These are phyloP conservation scores for Halcyon chelicuti DNA, from an alignment of 2,797 vertebrate species.

Conservation along the genomic window DNA sequence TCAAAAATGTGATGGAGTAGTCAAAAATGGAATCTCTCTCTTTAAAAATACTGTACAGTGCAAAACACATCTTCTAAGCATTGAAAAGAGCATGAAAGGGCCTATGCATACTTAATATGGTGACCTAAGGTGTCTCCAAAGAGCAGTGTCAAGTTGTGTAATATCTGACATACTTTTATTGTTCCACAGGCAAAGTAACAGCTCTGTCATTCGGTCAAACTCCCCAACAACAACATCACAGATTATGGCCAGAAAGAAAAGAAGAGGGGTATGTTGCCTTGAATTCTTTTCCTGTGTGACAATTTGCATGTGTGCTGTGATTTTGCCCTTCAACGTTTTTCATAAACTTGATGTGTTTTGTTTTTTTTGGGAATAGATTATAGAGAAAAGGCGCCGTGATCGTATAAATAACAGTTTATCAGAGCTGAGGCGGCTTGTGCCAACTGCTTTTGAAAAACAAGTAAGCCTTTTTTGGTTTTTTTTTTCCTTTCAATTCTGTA, in stretches of 20 bases:
- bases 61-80: not conserved
- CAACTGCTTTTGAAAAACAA: constrained; percentile 95
- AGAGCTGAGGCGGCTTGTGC: constrained; percentile 92
- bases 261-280: constrained; percentile 88
- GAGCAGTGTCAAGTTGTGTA: not conserved
- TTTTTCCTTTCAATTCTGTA: constrained; percentile 35
- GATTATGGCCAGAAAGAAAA: constrained; percentile 93
- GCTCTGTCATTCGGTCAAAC: constrained; percentile 85
- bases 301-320: constrained; percentile 3
- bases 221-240: constrained; percentile 91
- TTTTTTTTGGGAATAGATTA: constrained; percentile 84
- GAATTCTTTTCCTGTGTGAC: not conserved
- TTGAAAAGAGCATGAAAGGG: not conserved
- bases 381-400: constrained; percentile 95
- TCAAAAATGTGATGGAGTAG: not conserved
- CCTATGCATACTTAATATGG: not conserved
- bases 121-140: not conserved
- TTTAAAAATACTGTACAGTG: not conserved
- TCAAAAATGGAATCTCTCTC: not conserved
- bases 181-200: constrained; percentile 81
- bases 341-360: constrained; percentile 58
- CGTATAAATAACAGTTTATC: constrained; percentile 95
- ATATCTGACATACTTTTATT: constrained; percentile 70
- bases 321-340: constrained; percentile 26
- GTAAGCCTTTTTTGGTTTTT: constrained; percentile 77